A percentile compares a stretch with the other conserved stretches of the same genome.
phyloP scores from a whole-genome alignment of 2,888 invertebrate genomes.

The Cistogaster globosa region DNA sequence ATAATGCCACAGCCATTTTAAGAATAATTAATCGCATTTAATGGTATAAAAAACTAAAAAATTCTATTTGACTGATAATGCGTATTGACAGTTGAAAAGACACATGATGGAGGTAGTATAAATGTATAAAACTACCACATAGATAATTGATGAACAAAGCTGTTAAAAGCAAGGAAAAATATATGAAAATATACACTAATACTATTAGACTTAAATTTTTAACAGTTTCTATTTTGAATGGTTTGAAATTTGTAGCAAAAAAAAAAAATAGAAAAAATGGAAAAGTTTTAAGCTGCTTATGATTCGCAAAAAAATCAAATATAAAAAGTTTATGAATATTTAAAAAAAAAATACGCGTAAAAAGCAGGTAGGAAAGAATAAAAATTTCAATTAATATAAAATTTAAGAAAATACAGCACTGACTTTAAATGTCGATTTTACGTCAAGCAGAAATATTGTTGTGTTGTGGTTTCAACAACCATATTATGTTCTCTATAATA shows the following conservation, averaged over 20 bases:
- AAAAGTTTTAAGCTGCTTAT: slow-evolving; percentile 60
- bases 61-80: slow-evolving; percentile 65
- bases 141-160: slow-evolving; percentile 46
- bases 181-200: slow-evolving; percentile 17
- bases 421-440: too few relatives aligned
- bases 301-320: slow-evolving; percentile 12
- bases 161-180: slow-evolving; percentile 3
- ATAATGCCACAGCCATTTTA: slow-evolving; percentile 52
- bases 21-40: slow-evolving; percentile 69
- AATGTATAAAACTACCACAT: neutral
- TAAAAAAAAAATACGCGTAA: neutral
- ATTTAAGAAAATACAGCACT: too few relatives aligned
- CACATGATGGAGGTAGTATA: slow-evolving; percentile 21
- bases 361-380: neutral
- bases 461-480: too few relatives aligned
- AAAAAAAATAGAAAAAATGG: neutral
- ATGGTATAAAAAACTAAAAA: slow-evolving; percentile 51
- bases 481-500: too few relatives aligned
- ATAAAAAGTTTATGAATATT: neutral
- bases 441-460: too few relatives aligned
- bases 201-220: slow-evolving; percentile 20
- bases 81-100: slow-evolving; percentile 64
- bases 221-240: neutral
- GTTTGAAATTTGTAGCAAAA: neutral
- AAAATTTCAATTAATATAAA: too few relatives aligned